A percentile compares a stretch with the other conserved stretches of the same genome.
phyloP scores from a whole-genome alignment of 2,888 invertebrate species.

The Campoplex nolae region DNA sequence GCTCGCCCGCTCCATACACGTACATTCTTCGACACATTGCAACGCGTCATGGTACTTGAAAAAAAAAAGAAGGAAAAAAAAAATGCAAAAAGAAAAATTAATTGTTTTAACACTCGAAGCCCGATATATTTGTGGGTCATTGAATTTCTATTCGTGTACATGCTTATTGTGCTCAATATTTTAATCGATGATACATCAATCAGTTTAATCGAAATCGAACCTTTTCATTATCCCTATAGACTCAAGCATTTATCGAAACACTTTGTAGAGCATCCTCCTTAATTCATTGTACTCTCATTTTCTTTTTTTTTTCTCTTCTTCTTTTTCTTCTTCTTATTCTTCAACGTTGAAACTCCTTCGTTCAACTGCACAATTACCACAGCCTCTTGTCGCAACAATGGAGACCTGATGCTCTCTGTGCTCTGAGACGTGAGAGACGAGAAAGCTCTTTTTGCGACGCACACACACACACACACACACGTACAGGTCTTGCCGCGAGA shows the following conservation, averaged over 20 bases:
- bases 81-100: constrained; percentile 3
- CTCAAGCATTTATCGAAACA: constrained; percentile 27
- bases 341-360: constrained; percentile 50
- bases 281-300: constrained; percentile 41
- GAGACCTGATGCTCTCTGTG: constrained; percentile 28
- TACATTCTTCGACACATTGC: constrained; percentile 39
- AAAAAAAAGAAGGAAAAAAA: background rate
- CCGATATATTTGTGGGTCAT: constrained; percentile 28
- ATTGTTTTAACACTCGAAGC: constrained; percentile 46
- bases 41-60: constrained; percentile 17
- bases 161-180: background rate
- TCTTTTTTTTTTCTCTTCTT: constrained; percentile 27
- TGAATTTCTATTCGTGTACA: background rate
- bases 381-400: constrained; percentile 63
- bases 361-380: constrained; percentile 65
- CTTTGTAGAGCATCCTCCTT: constrained; percentile 33
- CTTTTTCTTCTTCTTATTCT: constrained; percentile 42
- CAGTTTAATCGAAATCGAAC: background rate
- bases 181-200: background rate
- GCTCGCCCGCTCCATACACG: constrained; percentile 31
- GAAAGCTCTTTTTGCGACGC: constrained; percentile 54
- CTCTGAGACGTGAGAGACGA: constrained; percentile 42
- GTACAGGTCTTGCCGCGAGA: constrained; percentile 23
- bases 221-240: background rate
- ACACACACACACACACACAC: constrained; percentile 7